Base-by-base conservation (phyloP, 1,140 invertebrate species). In the honey bee (Apis mellifera) region DNA sequence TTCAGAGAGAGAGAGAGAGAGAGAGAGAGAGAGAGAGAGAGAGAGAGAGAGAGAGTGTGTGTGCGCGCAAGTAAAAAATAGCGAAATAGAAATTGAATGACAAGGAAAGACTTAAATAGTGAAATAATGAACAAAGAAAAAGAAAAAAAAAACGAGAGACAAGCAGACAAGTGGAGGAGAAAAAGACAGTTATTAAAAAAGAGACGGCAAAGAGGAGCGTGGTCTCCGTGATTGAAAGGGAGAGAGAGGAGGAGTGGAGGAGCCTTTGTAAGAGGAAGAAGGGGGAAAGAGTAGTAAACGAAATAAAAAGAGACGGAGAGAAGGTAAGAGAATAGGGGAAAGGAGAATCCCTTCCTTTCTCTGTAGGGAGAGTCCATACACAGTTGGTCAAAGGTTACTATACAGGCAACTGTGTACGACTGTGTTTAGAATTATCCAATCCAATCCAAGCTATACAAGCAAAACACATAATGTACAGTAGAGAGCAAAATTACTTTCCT, bases 351-450 rank as follows among this genome's bases (percentile, higher is more conserved):
- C 82, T 73, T 78, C 72, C 64, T 77, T 79, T 83, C 75, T 79
- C 64, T 13, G 66, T 59, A 70, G 69, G 64, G 73, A 80, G 83
- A 89, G 89, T 90, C 76, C 78, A 81, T 86, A 71, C 79, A 86
- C 84, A 83, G 84, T 84, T 86, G 91, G 86, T 90, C 90, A 92
- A 90, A 92, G 90, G 91, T 91, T 88, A 89, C 84, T 79, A 82
- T 68, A 88, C 77, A 85, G 26, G 70, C 71, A 87, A 54, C 66
- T 42, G 62, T 78, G 86, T 82, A 79, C 73, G 87, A 86, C 85
- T 89, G 85, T 91, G 89, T 91, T 91, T 91, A 90, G 89, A 92
- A 92, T 92, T 91, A 91, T 89, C 83, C 90, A 90, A 91, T 91
- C 86, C 87, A 86, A 80, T 52, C 75, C 60, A 83, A 50, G 69